These are phyloP conservation scores for Chrosomus eos DNA, from an alignment of 2,797 vertebrate genomes.

Conservation along the genomic window DNA sequence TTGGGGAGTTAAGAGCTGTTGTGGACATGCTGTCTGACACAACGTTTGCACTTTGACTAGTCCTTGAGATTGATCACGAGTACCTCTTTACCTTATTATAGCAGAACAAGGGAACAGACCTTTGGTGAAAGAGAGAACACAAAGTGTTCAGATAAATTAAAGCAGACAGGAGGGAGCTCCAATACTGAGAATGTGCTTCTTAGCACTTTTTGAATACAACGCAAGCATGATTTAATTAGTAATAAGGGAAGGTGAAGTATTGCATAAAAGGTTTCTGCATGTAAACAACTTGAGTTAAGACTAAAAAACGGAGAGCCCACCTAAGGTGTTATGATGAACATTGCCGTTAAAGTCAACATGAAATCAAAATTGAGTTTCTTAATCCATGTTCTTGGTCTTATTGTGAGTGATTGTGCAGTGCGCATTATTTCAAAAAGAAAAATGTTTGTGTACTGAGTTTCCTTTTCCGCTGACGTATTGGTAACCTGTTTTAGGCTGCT, in stretches of 20 bases:
- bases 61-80: slow-evolving; percentile 33
- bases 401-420: background rate
- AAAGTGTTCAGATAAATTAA: slow-evolving; percentile 22
- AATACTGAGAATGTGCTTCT: slow-evolving; percentile 42
- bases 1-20: slow-evolving; percentile 21
- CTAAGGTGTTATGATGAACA: slow-evolving; percentile 17
- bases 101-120: slow-evolving; percentile 40
- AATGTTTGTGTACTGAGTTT: background rate
- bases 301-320: slow-evolving; percentile 1
- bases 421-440: background rate
- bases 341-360: slow-evolving; percentile 38
- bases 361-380: slow-evolving; percentile 1
- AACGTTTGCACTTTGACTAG: slow-evolving; percentile 51
- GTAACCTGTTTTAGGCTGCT: background rate
- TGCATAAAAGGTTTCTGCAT: slow-evolving; percentile 42
- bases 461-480: background rate
- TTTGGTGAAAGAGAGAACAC: slow-evolving; percentile 29
- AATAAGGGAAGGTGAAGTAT: slow-evolving; percentile 5
- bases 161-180: slow-evolving; percentile 9
- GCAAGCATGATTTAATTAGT: slow-evolving; percentile 43
- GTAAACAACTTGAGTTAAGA: slow-evolving; percentile 38
- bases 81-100: slow-evolving; percentile 46
- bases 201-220: slow-evolving; percentile 46
- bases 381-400: background rate
- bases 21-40: slow-evolving; percentile 32